Evolutionary conservation across 2,113 vertebrate species (phyloP), one percentile per base, ranked within the genome.

Genomic region (Menura novaehollandiae): DNA sequence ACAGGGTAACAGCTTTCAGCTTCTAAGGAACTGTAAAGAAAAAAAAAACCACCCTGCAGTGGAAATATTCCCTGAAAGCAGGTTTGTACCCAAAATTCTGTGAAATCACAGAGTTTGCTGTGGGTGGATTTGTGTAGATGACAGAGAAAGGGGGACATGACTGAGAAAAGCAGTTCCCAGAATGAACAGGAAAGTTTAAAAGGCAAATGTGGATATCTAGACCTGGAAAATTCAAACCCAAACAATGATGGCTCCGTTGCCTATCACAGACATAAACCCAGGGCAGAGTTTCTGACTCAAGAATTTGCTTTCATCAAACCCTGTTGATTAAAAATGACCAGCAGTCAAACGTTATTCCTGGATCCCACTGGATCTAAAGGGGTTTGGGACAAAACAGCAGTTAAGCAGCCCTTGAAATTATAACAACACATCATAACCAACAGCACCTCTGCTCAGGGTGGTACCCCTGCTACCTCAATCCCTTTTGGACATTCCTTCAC

Each of bases 181-280:
- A 14, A 44, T 1, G 9, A 83, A 39, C 1, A 44, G 3, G 10
- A 10, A n/a, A 24, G 28, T 44, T 44, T 28, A 37, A 44, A 73
- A 44, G 43, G n/a, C 13, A 71, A 18, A 30, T 4, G 1, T 32
- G 41, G 14, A 17, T 73, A 69, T 11, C 26, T 58, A 92, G 41
- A 15, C 28, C 22, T 73, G 52, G 37, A 80, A 51, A 82, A 62
- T 30, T 71, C 18, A 91, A 77, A 59, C 16, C 16, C 28, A 46
- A 52, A 44, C 2, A 2, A 30, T 3, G 11, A 28, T 19, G 16
- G 5, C 20, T 79, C 26, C 7, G 0, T n/a, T 30, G 10, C 9
- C 46, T 60, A 24, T 23, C 20, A 28, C 9, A 67, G 28, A 46
- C 4, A 13, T 20, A 53, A 67, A 80, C 24, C 20, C 41, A 53